Base-by-base conservation (phyloP, 2,797 vertebrate genomes). In the Ammospiza maritima region DNA sequence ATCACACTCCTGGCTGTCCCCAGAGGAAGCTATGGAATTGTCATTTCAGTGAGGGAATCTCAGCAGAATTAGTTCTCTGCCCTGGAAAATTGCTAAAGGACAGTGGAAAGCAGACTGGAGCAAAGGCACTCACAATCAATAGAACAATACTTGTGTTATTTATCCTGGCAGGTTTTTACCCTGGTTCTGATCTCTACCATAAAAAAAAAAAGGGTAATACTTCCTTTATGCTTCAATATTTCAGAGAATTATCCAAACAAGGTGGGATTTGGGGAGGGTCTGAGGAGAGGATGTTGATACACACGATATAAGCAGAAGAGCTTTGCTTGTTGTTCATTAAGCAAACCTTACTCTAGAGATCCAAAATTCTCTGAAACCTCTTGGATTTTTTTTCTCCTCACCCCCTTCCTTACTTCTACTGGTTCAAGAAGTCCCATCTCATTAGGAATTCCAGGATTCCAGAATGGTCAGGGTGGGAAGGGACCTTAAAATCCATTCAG, bases 1-100 rank as follows among this genome's bases (percentile, higher is more conserved):
- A 69, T 94, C 93, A 90, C 86, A 83, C 38, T 70, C 45, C 16
- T 4, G 67, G 27, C 9, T 30, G 53, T 85, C 71, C 85, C 80
- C 76, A 73, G 80, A 77, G 84, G 69, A 47, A 92, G 77, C 64
- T 79, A 21, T 36, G 48, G 83, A 93, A 94, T 61, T 79, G 94
- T 85, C 81, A 54, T 71, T 92, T 67, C 81, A 51, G 25, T 44
- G 57, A 36, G 60, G 65, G 34, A 30, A 90, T 60, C 56, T 75
- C 32, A 22, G 67, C 70, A 79, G 60, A 93, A 90, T 95, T 88
- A 89, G 70, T 88, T 76, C 62, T 69, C 56, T 76, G 67, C 36
- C 80, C 83, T 83, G 42, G 66, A 82, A 81, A 91, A 95, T 12
- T 89, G 77, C 67, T 82, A 14, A 89, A 89, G 64, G 53, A 50